Evolutionary conservation across 2,113 vertebrate species (phyloP), one percentile per base, ranked within the genome.

Genomic region (Aythya baeri): DNA sequence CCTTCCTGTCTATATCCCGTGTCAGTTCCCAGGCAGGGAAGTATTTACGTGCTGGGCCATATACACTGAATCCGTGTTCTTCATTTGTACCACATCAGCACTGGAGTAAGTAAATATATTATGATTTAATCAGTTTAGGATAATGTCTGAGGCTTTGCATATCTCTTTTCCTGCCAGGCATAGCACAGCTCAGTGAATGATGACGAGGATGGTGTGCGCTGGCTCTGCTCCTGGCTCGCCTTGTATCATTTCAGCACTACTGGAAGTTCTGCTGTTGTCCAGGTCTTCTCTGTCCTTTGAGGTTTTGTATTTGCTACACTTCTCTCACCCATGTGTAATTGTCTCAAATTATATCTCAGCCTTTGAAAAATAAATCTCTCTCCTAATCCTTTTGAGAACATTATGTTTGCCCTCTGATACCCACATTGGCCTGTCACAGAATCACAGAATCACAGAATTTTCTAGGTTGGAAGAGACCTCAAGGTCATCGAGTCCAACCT

Each of bases 71-170:
- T 6, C 6, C 22, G 17, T 13, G 10, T 36, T 82, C 55, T 43
- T 66, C 3, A 32, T 75, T 73, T 80, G 70, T 62, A 87, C 34
- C 34, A 49, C 25, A 52, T 75, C 70, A 73, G 44, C 41, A 50
- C 1, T 49, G 36, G 31, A 43, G 36, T 44, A 54, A 87, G 67
- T 38, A 88, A 74, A 86, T 67, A 59, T 8, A 50, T 52, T 63
- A 52, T 23, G 43, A 85, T 91, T 59, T 91, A 95, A 92, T 89
- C 50, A 63, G 32, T 77, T 80, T 26, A 77, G 76, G 75, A 77
- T 88, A 77, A 71, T 11, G 22, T 83, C 2, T 6, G 57, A 78
- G 72, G 59, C 22, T 49, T 66, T 67, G 59, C 22, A 10, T 32
- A 22, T 44, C 80, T 54, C 44, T 32, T 46, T 52, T 26, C 55